A percentile compares a stretch with the other conserved stretches of the same genome.
Evolutionary conservation across 2,797 vertebrate genomes (phyloP).

Genomic region (Loris lydekkerianus): DNA sequence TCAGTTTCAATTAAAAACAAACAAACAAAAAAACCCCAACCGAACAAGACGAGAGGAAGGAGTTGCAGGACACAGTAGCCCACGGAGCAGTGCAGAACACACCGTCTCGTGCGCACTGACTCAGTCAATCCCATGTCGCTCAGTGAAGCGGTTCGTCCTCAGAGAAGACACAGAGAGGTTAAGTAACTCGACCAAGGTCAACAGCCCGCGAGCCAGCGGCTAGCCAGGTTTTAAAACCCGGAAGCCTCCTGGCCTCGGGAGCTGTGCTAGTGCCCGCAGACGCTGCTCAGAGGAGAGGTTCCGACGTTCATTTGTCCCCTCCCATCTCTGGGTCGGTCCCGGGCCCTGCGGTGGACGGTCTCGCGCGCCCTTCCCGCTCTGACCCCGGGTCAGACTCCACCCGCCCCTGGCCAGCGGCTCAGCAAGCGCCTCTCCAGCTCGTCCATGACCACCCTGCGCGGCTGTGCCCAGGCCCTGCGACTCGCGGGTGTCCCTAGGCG

Average conservation of each 20-base stretch:
- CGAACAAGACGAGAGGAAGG: not conserved
- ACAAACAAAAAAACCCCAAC: not conserved
- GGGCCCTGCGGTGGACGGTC: not conserved
- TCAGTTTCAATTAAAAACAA: not conserved
- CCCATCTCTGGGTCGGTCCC: not conserved
- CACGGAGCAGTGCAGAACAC: not conserved
- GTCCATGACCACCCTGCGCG: not conserved
- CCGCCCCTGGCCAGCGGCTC: not conserved
- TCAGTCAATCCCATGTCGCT: not conserved
- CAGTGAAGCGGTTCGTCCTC: not conserved
- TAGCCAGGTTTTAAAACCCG: not conserved
- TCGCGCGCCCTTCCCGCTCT: not conserved
- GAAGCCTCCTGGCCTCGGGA: not conserved
- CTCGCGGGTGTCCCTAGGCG: not conserved
- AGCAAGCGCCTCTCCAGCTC: not conserved
- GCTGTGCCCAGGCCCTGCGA: not conserved
- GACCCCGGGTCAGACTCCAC: conserved; percentile 45
- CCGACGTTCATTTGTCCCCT: not conserved
- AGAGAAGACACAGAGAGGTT: not conserved
- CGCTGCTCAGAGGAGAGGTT: not conserved
- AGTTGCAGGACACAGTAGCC: not conserved
- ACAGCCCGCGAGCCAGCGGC: not conserved
- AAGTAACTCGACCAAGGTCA: not conserved
- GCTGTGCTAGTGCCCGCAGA: not conserved
- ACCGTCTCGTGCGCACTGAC: not conserved